Evolutionary conservation across 2,888 invertebrate genomes (phyloP).

Genomic region (Nomada flava): DNA sequence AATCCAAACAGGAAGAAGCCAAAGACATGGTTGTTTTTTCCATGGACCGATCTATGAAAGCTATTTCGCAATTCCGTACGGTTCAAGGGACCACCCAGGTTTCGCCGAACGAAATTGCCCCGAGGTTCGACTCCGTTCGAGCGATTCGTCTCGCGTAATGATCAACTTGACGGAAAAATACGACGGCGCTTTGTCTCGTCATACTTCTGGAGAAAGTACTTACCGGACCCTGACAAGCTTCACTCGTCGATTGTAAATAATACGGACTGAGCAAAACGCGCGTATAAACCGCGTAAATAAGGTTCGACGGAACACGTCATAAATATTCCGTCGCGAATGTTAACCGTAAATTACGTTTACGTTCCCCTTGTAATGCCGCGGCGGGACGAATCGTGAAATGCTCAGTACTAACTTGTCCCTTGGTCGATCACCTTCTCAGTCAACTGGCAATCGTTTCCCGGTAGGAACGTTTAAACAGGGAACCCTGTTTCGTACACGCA

Average conservation of each 20-base stretch:
- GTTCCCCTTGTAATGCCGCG: neutral
- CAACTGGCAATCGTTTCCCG: neutral
- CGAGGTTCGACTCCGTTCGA: neutral
- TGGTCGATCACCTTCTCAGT: neutral
- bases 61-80: slow-evolving; percentile 2
- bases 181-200: neutral
- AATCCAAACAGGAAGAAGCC: neutral
- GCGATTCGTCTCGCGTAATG: slow-evolving; percentile 1
- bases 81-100: slow-evolving; percentile 2
- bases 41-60: neutral
- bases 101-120: neutral
- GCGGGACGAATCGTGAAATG: neutral
- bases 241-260: neutral
- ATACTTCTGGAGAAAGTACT: neutral
- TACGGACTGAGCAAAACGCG: neutral
- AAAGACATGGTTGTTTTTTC: neutral
- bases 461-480: neutral
- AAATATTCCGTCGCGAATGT: slow-evolving; percentile 18
- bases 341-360: slow-evolving; percentile 25
- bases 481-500: no score
- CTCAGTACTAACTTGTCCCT: no score
- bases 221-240: neutral
- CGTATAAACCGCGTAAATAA: slow-evolving; percentile 27
- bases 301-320: slow-evolving; percentile 1
- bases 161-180: neutral